These are phyloP conservation scores for Rafetus swinhoei DNA, from an alignment of 2,113 vertebrate genomes.

Conservation along the genomic window DNA sequence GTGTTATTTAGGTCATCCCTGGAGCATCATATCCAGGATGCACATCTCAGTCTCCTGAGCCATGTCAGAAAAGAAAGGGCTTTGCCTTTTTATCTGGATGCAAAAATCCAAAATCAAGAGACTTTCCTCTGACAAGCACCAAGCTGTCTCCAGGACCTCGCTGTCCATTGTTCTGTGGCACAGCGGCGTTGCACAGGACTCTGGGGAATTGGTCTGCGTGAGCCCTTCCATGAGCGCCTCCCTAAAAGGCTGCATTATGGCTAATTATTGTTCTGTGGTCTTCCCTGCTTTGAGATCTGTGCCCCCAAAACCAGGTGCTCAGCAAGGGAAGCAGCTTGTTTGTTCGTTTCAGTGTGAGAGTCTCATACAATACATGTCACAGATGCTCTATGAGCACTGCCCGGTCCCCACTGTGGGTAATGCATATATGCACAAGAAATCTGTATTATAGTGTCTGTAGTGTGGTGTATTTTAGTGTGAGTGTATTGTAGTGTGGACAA, in stretches of 20 bases:
- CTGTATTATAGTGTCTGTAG: background rate
- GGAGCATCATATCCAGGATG: background rate
- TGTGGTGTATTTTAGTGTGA: too few relatives aligned
- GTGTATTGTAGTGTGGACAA: too few relatives aligned
- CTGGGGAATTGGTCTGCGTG: background rate
- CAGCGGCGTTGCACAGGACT: fast-evolving
- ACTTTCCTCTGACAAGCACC: background rate
- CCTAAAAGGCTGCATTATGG: background rate
- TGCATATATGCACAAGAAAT: background rate
- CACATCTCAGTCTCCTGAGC: background rate
- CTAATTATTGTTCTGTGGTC: background rate
- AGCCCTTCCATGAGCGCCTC: fast-evolving
- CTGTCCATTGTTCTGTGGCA: background rate
- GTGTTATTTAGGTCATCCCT: background rate
- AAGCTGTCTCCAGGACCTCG: background rate
- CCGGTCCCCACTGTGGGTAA: background rate
- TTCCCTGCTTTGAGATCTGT: background rate
- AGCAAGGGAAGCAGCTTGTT: background rate
- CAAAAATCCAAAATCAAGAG: background rate
- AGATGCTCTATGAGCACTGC: background rate
- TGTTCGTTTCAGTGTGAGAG: background rate
- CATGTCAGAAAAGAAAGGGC: background rate
- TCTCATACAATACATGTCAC: background rate
- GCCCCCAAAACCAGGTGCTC: fast-evolving
- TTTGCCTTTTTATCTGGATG: background rate